Conservation (phyloP, 64 coral and sea anemone species). For the Astreopora myriophthalma region DNA sequence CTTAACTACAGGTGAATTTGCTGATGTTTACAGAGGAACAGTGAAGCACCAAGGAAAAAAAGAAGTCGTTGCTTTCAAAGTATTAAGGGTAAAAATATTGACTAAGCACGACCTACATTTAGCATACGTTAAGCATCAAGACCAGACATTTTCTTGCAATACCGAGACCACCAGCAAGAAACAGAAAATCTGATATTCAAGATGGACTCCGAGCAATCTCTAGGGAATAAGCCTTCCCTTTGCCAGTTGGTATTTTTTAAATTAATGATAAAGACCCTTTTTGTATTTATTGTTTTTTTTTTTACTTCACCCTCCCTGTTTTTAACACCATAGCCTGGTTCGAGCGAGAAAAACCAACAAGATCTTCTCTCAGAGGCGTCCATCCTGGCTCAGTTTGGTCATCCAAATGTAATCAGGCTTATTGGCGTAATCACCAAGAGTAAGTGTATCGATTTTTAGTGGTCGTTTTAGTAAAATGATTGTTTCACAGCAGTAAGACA, state of each 20-base stretch:
- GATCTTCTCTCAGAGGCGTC: slow-evolving; percentile 86
- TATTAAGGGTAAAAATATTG: slow-evolving; percentile 65
- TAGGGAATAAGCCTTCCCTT: too few species aligned
- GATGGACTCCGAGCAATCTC: too few species aligned
- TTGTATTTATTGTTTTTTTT: too few species aligned
- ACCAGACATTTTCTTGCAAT: too few species aligned
- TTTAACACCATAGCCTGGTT: slow-evolving; percentile 26
- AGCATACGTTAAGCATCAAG: too few species aligned
- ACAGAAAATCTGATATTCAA: too few species aligned
- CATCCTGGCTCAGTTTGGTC: slow-evolving; percentile 87
- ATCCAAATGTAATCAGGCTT: slow-evolving; percentile 82
- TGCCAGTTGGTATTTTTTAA: too few species aligned
- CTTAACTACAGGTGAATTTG: slow-evolving; percentile 69
- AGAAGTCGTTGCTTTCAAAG: slow-evolving; percentile 74
- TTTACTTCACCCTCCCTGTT: background rate
- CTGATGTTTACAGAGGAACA: slow-evolving; percentile 82
- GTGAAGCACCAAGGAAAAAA: background rate
- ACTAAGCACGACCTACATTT: too few species aligned
- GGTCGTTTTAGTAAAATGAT: background rate
- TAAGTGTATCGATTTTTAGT: background rate
- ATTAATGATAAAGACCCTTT: too few species aligned
- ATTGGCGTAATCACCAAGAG: slow-evolving; percentile 82
- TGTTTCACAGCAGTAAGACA: too few species aligned
- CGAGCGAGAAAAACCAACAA: slow-evolving; percentile 66
- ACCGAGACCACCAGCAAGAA: too few species aligned